Conservation (phyloP, 2,888 invertebrate species). For the Chymomyza caudatula region DNA sequence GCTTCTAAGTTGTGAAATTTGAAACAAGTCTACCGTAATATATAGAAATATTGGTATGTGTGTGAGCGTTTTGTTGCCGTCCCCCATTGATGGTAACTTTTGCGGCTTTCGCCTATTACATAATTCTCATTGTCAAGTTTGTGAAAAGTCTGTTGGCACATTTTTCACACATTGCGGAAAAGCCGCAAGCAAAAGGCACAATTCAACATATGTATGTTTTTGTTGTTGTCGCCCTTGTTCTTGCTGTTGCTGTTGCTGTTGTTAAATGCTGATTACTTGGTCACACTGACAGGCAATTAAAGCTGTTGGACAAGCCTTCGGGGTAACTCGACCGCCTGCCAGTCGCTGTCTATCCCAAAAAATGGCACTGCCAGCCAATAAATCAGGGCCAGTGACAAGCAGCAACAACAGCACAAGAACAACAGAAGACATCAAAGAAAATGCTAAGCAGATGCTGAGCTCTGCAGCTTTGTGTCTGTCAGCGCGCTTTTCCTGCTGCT, state of each 20-base stretch:
- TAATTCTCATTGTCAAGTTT: constrained; percentile 49
- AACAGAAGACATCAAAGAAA: constrained; percentile 38
- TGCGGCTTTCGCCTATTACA: constrained; percentile 38
- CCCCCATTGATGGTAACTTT: background rate
- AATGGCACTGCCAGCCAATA: constrained; percentile 45
- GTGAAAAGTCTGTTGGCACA: constrained; percentile 29
- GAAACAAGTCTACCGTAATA: constrained; percentile 11
- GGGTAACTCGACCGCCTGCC: too few relatives aligned
- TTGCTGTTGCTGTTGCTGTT: background rate
- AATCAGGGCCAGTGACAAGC: constrained; percentile 44
- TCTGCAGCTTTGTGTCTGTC: background rate
- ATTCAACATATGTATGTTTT: background rate
- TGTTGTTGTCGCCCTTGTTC: background rate
- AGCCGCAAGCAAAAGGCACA: constrained; percentile 7
- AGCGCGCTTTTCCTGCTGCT: constrained; percentile 3
- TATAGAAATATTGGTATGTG: background rate
- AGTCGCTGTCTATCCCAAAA: background rate
- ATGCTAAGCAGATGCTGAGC: background rate
- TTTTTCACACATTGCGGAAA: constrained; percentile 36
- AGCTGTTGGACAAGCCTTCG: constrained; percentile 41
- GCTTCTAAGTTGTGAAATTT: constrained; percentile 25
- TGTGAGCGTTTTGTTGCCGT: background rate
- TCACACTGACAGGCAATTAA: constrained; percentile 64
- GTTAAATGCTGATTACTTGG: constrained; percentile 23
- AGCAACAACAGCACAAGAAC: constrained; percentile 22